Evolutionary conservation across 2,888 invertebrate genomes (phyloP).

Genomic region (Eupithecia pulchellata): DNA sequence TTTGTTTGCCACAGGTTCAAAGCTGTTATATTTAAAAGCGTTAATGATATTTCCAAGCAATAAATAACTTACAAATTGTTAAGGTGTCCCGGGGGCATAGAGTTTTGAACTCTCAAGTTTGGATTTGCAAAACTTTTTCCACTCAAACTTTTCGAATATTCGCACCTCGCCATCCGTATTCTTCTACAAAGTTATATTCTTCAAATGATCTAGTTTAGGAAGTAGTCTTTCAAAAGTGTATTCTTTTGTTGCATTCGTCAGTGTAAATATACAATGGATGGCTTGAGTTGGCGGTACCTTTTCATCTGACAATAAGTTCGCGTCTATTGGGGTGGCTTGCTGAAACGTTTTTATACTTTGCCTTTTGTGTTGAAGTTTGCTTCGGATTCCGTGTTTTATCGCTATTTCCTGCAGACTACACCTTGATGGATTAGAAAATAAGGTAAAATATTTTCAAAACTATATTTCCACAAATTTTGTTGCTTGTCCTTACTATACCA

Average conservation of each 20-base stretch:
- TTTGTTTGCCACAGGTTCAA: conserved; percentile 63
- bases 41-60: conserved; percentile 81
- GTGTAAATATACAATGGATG: conserved; percentile 74
- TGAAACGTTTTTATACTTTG: conserved; percentile 45
- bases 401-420: conserved; percentile 1
- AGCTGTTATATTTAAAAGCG: conserved; percentile 74
- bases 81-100: conserved; percentile 77
- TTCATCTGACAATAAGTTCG: conserved; percentile 56
- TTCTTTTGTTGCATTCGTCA: conserved; percentile 74
- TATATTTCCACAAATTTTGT: not conserved
- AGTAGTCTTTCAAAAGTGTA: conserved; percentile 77
- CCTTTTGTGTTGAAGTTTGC: conserved; percentile 36
- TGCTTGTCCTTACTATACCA: not conserved
- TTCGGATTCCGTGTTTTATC: conserved; percentile 14
- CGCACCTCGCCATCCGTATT: conserved; percentile 77
- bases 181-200: conserved; percentile 77
- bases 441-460: not conserved
- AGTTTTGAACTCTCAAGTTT: conserved; percentile 56
- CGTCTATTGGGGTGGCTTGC: conserved; percentile 52
- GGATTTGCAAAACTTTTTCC: conserved; percentile 81
- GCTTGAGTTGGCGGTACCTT: conserved; percentile 49
- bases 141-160: conserved; percentile 78
- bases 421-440: conserved; percentile 8
- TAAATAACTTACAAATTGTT: conserved; percentile 84
- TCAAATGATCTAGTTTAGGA: conserved; percentile 83